phyloP scores from a whole-genome alignment of 2,797 vertebrate species.

The Tadarida brasiliensis region DNA sequence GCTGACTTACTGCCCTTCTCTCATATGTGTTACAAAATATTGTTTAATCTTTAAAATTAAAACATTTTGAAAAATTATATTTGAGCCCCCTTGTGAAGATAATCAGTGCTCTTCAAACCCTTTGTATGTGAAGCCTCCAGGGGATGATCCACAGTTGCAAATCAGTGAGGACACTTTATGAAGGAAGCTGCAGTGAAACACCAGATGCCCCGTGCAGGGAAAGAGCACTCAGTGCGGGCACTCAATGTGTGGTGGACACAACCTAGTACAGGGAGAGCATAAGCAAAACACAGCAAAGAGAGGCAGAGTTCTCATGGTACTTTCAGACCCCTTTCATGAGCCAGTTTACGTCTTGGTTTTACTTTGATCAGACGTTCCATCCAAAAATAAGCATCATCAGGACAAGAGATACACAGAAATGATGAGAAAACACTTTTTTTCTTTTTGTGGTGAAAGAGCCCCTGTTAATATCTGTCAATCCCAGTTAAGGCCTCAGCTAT shows the following conservation, averaged over 20 bases:
- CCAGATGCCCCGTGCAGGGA: too few relatives aligned
- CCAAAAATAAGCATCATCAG: too few relatives aligned
- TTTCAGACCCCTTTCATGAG: too few relatives aligned
- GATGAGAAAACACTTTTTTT: not conserved
- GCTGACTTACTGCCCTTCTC: not conserved
- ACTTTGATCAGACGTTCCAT: not conserved
- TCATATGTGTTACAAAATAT: not conserved
- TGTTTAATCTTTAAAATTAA: not conserved
- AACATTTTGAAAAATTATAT: not conserved
- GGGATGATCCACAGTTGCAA: not conserved
- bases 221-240: fast-evolving
- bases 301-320: not conserved
- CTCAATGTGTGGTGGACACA: not conserved
- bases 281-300: not conserved
- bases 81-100: not conserved
- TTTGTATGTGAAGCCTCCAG: too few relatives aligned
- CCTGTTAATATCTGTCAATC: not conserved
- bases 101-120: not conserved
- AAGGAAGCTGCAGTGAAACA: not conserved
- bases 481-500: too few relatives aligned
- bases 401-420: not conserved
- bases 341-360: not conserved
- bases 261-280: not conserved
- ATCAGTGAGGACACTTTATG: too few relatives aligned
- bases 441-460: not conserved